These are phyloP conservation scores for Mamestra brassicae DNA, from an alignment of 2,888 invertebrate genomes.

Conservation along the genomic window DNA sequence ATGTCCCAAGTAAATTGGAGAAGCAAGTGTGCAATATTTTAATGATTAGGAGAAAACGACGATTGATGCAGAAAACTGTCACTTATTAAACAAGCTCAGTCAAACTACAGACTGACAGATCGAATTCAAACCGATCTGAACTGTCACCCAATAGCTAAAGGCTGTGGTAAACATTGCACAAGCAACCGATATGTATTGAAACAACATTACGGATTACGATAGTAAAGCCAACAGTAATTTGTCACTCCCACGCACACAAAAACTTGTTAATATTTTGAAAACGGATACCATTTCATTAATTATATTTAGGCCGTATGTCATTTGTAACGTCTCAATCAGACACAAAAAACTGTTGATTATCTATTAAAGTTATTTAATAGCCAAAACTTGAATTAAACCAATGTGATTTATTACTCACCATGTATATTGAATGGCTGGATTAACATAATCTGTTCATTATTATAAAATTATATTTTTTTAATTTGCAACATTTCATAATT, in stretches of 20 bases:
- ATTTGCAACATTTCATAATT: conserved; percentile 64
- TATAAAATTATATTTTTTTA: conserved; percentile 64
- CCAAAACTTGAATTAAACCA: conserved; percentile 75
- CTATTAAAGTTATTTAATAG: conserved; percentile 75
- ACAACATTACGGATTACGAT: conserved; percentile 56
- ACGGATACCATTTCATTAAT: conserved; percentile 72
- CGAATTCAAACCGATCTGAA: conserved; percentile 12
- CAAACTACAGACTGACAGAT: conserved; percentile 6
- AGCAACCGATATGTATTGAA: conserved; percentile 47
- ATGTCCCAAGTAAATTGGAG: too few species aligned
- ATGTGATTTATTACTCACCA: conserved; percentile 73
- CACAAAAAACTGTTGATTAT: conserved; percentile 71
- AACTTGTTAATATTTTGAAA: conserved; percentile 73
- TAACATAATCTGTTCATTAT: conserved; percentile 75
- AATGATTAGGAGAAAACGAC: too few species aligned
- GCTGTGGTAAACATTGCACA: conserved; percentile 42
- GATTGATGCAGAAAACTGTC: too few species aligned
- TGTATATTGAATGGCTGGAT: conserved; percentile 69
- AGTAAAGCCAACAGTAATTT: conserved; percentile 52
- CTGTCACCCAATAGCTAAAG: conserved; percentile 26
- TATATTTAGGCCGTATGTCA: conserved; percentile 71
- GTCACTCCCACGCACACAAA: conserved; percentile 76
- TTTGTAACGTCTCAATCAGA: conserved; percentile 73
- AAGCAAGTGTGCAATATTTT: too few species aligned
- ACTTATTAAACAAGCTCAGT: conserved; percentile 6